These are phyloP conservation scores for Fregata magnificens DNA, from an alignment of 2,113 vertebrate genomes.

Conservation along the genomic window DNA sequence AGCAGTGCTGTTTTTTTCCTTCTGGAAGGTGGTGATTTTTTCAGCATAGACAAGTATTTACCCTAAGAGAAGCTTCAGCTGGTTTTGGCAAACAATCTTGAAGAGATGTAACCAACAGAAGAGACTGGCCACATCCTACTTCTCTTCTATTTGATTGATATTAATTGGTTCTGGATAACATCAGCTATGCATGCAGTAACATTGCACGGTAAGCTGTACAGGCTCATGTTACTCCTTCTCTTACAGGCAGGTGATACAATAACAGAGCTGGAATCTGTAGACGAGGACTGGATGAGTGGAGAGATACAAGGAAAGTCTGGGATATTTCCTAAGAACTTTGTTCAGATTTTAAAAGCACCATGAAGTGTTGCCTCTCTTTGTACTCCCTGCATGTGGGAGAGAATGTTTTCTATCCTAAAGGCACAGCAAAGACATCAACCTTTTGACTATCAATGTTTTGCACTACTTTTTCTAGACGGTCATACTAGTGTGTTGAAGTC, in stretches of 20 bases:
- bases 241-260: constrained; percentile 85
- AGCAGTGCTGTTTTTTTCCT: neutral
- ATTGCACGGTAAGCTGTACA: neutral
- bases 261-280: constrained; percentile 80
- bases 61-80: neutral
- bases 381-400: neutral
- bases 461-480: constrained; percentile 79
- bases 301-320: constrained; percentile 83
- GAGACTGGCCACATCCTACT: neutral
- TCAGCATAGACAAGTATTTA: neutral
- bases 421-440: neutral
- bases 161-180: neutral
- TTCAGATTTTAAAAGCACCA: constrained; percentile 76
- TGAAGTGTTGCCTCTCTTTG: constrained; percentile 32
- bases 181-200: neutral
- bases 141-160: neutral
- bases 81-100: neutral
- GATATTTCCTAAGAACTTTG: constrained; percentile 88
- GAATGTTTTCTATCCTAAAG: constrained; percentile 44
- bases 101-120: neutral
- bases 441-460: constrained; percentile 79
- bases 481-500: constrained; percentile 51
- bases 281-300: constrained; percentile 89
- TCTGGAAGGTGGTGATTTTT: neutral
- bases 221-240: constrained; percentile 8